Base-by-base conservation (phyloP, 1,140 invertebrate genomes). In the Calephelis nemesis region DNA sequence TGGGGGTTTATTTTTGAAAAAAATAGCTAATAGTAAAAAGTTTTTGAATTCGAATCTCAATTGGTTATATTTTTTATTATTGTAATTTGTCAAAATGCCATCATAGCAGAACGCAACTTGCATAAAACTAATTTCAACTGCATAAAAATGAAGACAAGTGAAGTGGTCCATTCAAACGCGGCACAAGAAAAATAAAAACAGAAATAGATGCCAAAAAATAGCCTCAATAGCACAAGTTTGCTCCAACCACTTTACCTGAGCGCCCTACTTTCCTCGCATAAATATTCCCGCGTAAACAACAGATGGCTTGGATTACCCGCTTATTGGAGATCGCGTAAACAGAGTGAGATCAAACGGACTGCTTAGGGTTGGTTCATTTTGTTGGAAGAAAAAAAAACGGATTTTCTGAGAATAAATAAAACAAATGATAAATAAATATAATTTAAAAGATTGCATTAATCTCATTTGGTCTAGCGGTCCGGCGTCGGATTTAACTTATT, bases 181-280 rank as follows among this genome's bases (percentile, higher is more conserved):
- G 7, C 72, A 19, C 45, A 30, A 12, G 54, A 12, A 15, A 30
- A 42, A 54, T 19, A 49, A 58, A 66, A 74, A 71, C 67, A 71
- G 71, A 70, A 71, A 71, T 69, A 74, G 62, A 69, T 65, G 48
- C 58, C 67, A 70, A 65, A 70, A 65, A 74, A 68, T 74, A 66
- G 64, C 70, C 63, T 60, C 65, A 54, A 67, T 71, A 69, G 63
- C 62, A 70, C 40, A 68, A 68, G 40, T 58, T 58, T 63, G 42
- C 49, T 48, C 67, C 58, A 19, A 40, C 60, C 67, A 68, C 60
- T 63, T 68, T 42, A 58, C 54, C 54, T 58, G 54, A 58, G 6
- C 54, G 54, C 0, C 54, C 54, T 58, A 58, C 54, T 58, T 62
- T 62, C 47, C 58, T 68, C 47, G 54, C 58, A 60, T 68, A 68